Conservation (phyloP, 2,888 invertebrate genomes). For the Tetramorium bicarinatum region DNA sequence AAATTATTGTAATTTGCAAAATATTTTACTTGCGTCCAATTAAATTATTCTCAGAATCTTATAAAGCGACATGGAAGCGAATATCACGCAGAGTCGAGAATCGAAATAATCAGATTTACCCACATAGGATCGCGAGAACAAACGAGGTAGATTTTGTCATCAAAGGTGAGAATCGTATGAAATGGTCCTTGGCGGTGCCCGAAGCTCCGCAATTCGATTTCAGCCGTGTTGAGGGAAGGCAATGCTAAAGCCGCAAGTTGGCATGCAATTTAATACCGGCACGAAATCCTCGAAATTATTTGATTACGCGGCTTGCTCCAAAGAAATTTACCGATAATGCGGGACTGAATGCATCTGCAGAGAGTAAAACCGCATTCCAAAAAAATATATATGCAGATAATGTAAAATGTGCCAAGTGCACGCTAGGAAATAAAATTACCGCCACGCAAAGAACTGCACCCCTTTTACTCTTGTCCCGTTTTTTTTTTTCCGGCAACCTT, state of each 20-base stretch:
- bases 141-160: slow-evolving; percentile 53
- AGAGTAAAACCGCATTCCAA: background rate
- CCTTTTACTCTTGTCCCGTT: background rate
- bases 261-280: slow-evolving; percentile 45
- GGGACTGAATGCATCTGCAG: slow-evolving; percentile 16
- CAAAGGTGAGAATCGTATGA: slow-evolving; percentile 31
- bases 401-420: slow-evolving; percentile 25
- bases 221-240: slow-evolving; percentile 30
- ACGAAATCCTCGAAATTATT: slow-evolving; percentile 56
- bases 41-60: background rate
- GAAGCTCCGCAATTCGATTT: slow-evolving; percentile 37
- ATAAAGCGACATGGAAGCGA: background rate
- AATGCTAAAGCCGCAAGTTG: slow-evolving; percentile 43
- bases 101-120: slow-evolving; percentile 47
- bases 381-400: slow-evolving; percentile 22
- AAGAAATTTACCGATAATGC: slow-evolving; percentile 46
- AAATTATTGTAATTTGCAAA: background rate
- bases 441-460: background rate
- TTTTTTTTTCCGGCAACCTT: background rate
- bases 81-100: slow-evolving; percentile 9
- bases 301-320: slow-evolving; percentile 19
- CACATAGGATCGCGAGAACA: slow-evolving; percentile 21
- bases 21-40: background rate
- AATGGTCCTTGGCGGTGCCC: slow-evolving; percentile 30
- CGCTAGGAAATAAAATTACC: slow-evolving; percentile 40